Evolutionary conservation across 2,888 invertebrate genomes (phyloP).

Genomic region (Syrphus vitripennis): DNA sequence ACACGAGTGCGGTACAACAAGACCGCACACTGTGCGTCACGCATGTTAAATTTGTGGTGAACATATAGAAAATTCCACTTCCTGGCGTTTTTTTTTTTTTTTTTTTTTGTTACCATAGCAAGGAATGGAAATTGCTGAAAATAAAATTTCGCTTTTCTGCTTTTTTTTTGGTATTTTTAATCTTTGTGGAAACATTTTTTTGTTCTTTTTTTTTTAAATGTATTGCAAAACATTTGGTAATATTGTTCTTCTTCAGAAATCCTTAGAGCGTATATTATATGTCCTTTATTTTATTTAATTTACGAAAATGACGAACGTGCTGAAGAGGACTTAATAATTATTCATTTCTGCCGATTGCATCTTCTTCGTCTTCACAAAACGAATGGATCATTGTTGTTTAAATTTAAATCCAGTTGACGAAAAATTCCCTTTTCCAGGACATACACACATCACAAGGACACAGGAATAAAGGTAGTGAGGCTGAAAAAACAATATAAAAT

Average conservation of each 20-base stretch:
- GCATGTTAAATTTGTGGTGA: background rate
- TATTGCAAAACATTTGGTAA: background rate
- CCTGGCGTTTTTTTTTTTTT: background rate
- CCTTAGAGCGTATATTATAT: background rate
- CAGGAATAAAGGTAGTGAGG: background rate
- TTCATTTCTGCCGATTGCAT: background rate
- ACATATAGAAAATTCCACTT: background rate
- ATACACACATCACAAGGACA: background rate
- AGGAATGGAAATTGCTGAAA: background rate
- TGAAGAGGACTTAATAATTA: slow-evolving; percentile 6
- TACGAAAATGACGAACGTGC: background rate
- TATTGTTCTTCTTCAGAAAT: background rate
- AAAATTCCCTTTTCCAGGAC: background rate
- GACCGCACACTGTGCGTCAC: slow-evolving; percentile 6
- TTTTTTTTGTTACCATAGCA: background rate
- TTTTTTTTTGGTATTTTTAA: background rate
- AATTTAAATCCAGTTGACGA: slow-evolving; percentile 1
- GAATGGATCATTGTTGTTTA: slow-evolving; percentile 3
- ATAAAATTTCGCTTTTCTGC: background rate
- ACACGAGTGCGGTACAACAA: background rate
- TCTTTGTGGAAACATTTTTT: background rate
- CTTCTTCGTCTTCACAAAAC: background rate
- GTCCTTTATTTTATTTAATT: background rate
- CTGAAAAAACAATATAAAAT: background rate
- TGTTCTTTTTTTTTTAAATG: background rate